Evolutionary conservation across 2,888 invertebrate species (phyloP), one percentile per base, ranked within the genome.

Genomic region (Hedya salicella): DNA sequence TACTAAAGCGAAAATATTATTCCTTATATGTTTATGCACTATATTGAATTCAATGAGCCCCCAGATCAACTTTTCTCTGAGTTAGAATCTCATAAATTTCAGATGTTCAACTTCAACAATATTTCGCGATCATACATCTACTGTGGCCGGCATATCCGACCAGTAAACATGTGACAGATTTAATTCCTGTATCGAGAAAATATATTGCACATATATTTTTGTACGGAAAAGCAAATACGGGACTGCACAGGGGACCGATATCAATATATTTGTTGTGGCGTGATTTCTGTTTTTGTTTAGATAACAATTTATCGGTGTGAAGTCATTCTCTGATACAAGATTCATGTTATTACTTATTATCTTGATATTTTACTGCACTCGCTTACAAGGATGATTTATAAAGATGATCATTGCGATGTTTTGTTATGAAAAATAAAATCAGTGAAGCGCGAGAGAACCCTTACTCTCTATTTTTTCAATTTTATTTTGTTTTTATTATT

Each of bases 151-250:
- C 25, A 39, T 56, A 36, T 63, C 63, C 56, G 30, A 49, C 39
- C 21, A 40, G 53, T 19, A 40, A 17, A 44, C 62, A 48, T 16
- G 52, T 46, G 59, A 59, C 64, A 57, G 50, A 59, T 65, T 59
- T 65, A 65, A 59, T 65, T 59, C 52, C 32, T 53, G 48, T 44
- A 50, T 14, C 30, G 32, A 21, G 30, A 19, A 44, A 60, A 60
- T 48, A 60, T 65, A 53, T 65, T 65, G 59, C 59, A 59, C 21
- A 25, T 16, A 36, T 65, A 52, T 64, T 53, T 65, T 59, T 65
- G 19, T 39, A 11, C 11, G 21, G 40, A 65, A 39, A 14, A 60
- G 30, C 53, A 46, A 59, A 36, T 25, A 54, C n/a, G 36, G 19
- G 57, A 40, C 30, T 14, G 17, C 14, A 36, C 39, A 8, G 36